A percentile compares a stretch with the other conserved stretches of the same genome.
Conservation (phyloP, 2,797 vertebrate species). For the Propithecus perrieri region DNA sequence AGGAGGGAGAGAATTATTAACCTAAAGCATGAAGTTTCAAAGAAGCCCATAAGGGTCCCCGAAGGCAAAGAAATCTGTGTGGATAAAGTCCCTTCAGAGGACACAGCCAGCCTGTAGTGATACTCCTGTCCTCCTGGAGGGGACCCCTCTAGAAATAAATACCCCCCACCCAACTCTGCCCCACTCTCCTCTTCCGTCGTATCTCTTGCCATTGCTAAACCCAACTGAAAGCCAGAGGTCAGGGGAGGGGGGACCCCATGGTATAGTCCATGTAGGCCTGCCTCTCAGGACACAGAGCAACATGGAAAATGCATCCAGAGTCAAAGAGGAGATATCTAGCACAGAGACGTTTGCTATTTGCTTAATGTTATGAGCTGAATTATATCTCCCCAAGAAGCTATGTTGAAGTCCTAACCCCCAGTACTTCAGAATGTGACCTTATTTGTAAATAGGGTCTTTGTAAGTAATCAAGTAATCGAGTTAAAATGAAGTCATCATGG, state of each 20-base stretch:
- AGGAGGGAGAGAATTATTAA: background rate
- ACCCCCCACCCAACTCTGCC: rapidly evolving
- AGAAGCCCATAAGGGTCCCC: background rate
- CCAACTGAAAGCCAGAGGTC: background rate
- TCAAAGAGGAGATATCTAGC: background rate
- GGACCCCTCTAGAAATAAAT: background rate
- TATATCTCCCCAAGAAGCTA: background rate
- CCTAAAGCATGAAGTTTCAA: background rate
- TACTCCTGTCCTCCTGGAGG: background rate
- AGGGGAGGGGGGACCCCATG: background rate
- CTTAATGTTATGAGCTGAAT: background rate
- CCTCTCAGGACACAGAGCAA: background rate
- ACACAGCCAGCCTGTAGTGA: background rate
- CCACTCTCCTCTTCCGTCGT: background rate
- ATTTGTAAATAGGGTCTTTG: background rate
- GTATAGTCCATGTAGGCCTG: background rate
- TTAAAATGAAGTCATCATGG: background rate
- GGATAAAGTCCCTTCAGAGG: background rate
- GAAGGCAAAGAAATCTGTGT: background rate
- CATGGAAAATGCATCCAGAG: background rate
- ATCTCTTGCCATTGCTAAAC: background rate
- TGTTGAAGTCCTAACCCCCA: background rate
- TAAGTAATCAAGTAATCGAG: background rate
- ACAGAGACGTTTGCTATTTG: background rate
- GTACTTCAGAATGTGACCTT: background rate